Conservation (phyloP, 1,140 invertebrate genomes). For the Bicyclus anynana region DNA sequence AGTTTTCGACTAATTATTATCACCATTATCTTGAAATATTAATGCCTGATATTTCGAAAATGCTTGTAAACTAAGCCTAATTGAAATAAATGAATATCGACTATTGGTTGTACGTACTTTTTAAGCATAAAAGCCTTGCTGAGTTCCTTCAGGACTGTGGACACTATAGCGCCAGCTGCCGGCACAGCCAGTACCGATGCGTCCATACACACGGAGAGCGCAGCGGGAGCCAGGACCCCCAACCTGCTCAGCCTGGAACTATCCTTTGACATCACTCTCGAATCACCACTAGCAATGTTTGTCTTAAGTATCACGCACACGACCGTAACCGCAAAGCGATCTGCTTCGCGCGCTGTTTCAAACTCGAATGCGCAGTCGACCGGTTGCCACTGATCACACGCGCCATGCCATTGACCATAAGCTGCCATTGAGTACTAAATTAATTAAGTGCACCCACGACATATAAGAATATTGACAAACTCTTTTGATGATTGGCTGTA, state of each 20-base stretch:
- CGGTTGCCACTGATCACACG: conserved; percentile 1
- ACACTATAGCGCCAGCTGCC: conserved; percentile 78
- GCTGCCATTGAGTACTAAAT: background rate
- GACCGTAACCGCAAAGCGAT: conserved; percentile 59
- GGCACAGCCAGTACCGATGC: conserved; percentile 77
- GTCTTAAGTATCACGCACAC: conserved; percentile 33
- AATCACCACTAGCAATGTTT: conserved; percentile 5
- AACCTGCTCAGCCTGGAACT: conserved; percentile 49
- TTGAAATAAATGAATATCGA: no score
- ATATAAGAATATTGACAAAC: no score
- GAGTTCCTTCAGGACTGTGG: conserved; percentile 75
- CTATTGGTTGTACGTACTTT: conserved; percentile 46
- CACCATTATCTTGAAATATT: no score
- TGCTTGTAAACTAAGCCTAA: no score
- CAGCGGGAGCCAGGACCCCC: conserved; percentile 63
- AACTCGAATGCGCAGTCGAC: conserved; percentile 43
- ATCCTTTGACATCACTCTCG: conserved; percentile 54
- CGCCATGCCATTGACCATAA: background rate
- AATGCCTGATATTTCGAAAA: no score
- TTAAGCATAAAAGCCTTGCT: conserved; percentile 73
- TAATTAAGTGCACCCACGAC: no score
- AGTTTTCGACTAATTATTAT: no score
- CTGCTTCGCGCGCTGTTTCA: conserved; percentile 58
- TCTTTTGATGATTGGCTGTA: no score
- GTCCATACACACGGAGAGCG: conserved; percentile 67